Base-by-base conservation (phyloP, 2,797 vertebrate species). In the Chrosomus eos region DNA sequence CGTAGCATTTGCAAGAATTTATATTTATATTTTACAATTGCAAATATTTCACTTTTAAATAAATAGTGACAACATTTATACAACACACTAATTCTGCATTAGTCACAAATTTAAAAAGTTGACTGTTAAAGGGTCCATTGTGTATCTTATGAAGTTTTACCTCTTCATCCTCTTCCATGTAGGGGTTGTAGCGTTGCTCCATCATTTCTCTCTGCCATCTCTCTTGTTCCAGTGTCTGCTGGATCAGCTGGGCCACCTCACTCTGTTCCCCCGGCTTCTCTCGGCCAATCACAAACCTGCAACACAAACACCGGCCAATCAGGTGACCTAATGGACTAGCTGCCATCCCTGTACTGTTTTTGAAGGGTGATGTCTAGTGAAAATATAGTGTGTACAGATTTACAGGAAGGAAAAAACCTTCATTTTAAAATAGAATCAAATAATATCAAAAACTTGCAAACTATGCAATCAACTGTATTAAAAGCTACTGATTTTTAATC, bases 171-270 rank as follows among this genome's bases (percentile, higher is more conserved):
- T 99, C 97, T 84, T 98, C 97, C 72, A 96, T 95, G 87, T 99
- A 99, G 88, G 98, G 98, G 86, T 95, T 96, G 86, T 99, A 99
- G 90, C 97, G 96, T 92, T 99, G 97, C 93, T 99, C 97, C 93
- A 99, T 97, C 97, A 98, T 97, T 94, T 99, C 98, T 84, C 97
- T 94, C 94, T 99, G 98, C 98, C 98, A 99, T 83, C 96, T 95
- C 88, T 99, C 98, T 91, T 99, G 98, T 88, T 99, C 98, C 93
- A 99, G 93, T 0, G 98, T 99, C 94, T 99, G 98, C 92, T 98
- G 98, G 92, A 99, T 99, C 88, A 99, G 95, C 94, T 99, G 98
- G 0, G 98, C 98, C 92, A 99, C 98, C 91, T 99, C 98, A 7
- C 98, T 99, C 94, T 99, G 97, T 86, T 99, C 98, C 0, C 98